Base-by-base conservation (phyloP, 2,888 invertebrate species). In the Stictocephala bisonia region DNA sequence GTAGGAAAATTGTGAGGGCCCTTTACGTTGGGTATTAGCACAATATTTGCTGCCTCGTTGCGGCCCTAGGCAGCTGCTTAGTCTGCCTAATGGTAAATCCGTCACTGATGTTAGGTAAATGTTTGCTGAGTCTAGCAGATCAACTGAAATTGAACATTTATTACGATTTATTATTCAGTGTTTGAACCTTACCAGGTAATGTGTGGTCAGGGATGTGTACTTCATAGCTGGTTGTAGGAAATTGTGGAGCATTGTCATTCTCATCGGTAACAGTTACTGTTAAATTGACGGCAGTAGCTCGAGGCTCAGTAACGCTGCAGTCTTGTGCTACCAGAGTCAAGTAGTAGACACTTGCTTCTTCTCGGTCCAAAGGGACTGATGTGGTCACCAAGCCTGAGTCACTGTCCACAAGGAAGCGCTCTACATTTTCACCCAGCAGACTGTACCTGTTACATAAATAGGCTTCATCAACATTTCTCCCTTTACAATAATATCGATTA, bases 271-370 rank as follows among this genome's bases (percentile, higher is more conserved):
- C 89, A 13, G 86, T 84, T 67, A 97, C 91, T 2, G 93, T 94
- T 53, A 96, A 85, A 83, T 94, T 94, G 1, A 95, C 93, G 11
- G 93, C 92, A 1, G 93, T 90, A 0, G 93, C 93, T 78, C 91
- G 87, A 0, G 94, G 94, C 79, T 94, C 94, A 0, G 94, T 95
- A 0, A 93, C 90, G 26, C 95, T 95, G 74, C 93, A 93, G 83
- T 96, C 96, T 83, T 93, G 93, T 0, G 96, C 96, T 86, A 94
- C 92, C 18, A 96, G 86, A 1, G 93, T 93, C 76, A 97, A 85
- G 82, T 91, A 90, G 82, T 96, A 96, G 1, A 88, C 84, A 67
- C 90, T 87, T 76, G 88, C 90, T 79, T 92, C 90, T 85, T 96
- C 96, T 71, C 95, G 88, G 82, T 96, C 96, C 71, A 95, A 85